Percentiles rank a stretch among this genome's conserved stretches.
These are phyloP conservation scores for Pomacea canaliculata DNA, from an alignment of 2,888 invertebrate genomes.

Conservation along the genomic window DNA sequence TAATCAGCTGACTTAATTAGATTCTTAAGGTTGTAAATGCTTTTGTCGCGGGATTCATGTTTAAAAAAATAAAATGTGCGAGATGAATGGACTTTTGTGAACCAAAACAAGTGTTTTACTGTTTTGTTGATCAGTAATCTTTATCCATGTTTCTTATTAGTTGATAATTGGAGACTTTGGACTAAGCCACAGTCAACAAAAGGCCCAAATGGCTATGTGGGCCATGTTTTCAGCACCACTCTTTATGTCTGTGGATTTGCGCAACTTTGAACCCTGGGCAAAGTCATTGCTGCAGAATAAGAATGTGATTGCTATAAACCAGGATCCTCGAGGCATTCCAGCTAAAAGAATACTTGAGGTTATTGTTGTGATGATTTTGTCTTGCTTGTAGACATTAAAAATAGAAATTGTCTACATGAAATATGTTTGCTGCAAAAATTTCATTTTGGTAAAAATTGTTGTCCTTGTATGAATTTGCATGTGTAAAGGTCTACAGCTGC, in stretches of 20 bases:
- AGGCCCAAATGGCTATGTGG: conserved; percentile 97
- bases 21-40: too few relatives aligned
- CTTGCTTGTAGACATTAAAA: too few relatives aligned
- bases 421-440: not conserved
- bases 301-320: conserved; percentile 92
- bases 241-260: conserved; percentile 93
- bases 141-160: conserved; percentile 70
- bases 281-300: conserved; percentile 92
- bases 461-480: not conserved
- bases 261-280: conserved; percentile 88
- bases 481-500: too few relatives aligned
- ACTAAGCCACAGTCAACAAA: conserved; percentile 91
- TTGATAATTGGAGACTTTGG: conserved; percentile 94
- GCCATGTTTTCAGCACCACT: conserved; percentile 92
- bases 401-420: too few relatives aligned
- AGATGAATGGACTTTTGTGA: too few relatives aligned
- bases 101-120: too few relatives aligned
- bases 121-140: not conserved
- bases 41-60: too few relatives aligned
- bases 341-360: not conserved
- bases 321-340: conserved; percentile 83
- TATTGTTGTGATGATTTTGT: too few relatives aligned
- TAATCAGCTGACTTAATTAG: too few relatives aligned
- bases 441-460: not conserved
- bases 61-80: too few relatives aligned